Conservation (phyloP, 2,888 invertebrate species). For the Falcaria lacertinaria region DNA sequence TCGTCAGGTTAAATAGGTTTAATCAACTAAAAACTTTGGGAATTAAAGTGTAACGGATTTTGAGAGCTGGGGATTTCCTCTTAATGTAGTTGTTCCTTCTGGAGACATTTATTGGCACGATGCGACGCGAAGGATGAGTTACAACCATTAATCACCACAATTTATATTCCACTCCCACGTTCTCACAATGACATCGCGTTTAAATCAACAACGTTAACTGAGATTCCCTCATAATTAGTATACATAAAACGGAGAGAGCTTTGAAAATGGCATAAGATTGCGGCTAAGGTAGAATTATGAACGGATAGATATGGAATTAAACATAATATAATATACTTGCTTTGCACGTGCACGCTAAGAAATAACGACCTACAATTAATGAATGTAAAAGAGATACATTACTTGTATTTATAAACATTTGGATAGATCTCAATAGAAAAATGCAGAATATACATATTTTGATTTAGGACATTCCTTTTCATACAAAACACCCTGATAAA, state of each 20-base stretch:
- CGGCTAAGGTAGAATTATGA: background rate
- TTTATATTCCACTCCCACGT: slow-evolving; percentile 30
- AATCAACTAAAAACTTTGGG: slow-evolving; percentile 24
- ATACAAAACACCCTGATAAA: background rate
- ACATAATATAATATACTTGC: background rate
- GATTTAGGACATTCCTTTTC: too few species aligned
- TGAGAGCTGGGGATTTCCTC: slow-evolving; percentile 15
- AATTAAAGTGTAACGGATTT: slow-evolving; percentile 16
- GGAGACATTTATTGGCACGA: slow-evolving; percentile 23
- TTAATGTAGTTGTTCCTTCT: slow-evolving; percentile 16
- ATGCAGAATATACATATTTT: too few species aligned
- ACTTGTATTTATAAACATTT: too few species aligned
- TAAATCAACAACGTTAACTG: slow-evolving; percentile 26
- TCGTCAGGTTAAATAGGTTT: slow-evolving; percentile 15
- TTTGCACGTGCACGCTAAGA: background rate
- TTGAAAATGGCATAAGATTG: slow-evolving; percentile 15
- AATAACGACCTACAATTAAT: too few species aligned
- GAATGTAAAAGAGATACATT: too few species aligned
- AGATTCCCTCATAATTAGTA: slow-evolving; percentile 17
- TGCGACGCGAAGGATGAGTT: slow-evolving; percentile 23
- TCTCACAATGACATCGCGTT: slow-evolving; percentile 21
- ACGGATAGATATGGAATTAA: background rate
- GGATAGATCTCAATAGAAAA: too few species aligned
- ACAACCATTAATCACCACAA: slow-evolving; percentile 30
- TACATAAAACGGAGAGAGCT: slow-evolving; percentile 13